A percentile compares a stretch with the other conserved stretches of the same genome.
These are phyloP conservation scores for Eupithecia centaureata DNA, from an alignment of 2,888 invertebrate species.

Conservation along the genomic window DNA sequence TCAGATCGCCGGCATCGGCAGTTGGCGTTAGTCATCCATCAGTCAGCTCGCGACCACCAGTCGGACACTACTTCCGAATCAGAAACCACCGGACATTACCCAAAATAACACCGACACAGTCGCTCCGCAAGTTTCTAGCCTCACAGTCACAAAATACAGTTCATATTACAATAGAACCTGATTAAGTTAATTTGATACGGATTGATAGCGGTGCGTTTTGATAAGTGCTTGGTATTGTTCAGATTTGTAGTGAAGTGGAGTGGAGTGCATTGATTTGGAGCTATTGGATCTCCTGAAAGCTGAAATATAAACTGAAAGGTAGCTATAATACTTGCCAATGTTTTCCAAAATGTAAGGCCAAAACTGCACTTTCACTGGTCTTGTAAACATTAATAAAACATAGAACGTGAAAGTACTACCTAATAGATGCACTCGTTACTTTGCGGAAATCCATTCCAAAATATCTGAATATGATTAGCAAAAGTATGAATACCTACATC, in stretches of 20 bases:
- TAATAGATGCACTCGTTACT: neutral
- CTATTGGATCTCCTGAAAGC: neutral
- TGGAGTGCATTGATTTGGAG: neutral
- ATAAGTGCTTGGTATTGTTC: neutral
- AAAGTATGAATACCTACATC: neutral
- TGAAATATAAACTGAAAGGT: neutral
- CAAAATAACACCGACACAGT: neutral
- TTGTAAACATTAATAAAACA: conserved; percentile 17
- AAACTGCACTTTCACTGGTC: conserved; percentile 25
- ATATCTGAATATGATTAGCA: neutral
- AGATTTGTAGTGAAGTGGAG: neutral
- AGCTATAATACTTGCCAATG: neutral
- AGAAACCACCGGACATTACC: neutral
- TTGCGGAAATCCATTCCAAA: neutral
- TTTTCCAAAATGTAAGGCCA: conserved; percentile 15
- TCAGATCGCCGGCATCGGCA: conserved; percentile 29
- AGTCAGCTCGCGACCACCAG: conserved; percentile 26
- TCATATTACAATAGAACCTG: neutral
- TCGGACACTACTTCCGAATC: conserved; percentile 33
- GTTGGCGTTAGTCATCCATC: conserved; percentile 5
- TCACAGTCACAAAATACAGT: neutral
- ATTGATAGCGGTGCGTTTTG: neutral
- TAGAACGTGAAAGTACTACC: conserved; percentile 29
- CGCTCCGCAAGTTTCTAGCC: neutral
- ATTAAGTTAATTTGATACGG: neutral